Evolutionary conservation across 2,888 invertebrate genomes (phyloP).

Genomic region (Megamerina dolium): DNA sequence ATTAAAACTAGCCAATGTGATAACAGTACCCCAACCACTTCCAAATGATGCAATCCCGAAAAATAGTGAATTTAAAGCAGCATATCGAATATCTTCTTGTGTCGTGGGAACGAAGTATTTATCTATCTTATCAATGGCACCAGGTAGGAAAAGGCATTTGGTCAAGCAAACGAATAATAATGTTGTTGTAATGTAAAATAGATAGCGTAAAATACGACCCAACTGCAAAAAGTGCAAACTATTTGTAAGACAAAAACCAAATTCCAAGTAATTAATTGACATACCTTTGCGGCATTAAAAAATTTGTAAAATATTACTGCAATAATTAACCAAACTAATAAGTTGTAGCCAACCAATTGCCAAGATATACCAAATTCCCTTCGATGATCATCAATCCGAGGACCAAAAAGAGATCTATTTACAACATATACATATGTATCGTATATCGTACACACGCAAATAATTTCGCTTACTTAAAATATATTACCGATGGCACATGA

Average conservation of each 20-base stretch:
- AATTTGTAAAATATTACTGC: background rate
- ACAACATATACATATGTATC: no score
- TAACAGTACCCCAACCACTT: slow-evolving; percentile 74
- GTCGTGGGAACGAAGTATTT: slow-evolving; percentile 14
- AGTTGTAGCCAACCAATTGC: background rate
- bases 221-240: slow-evolving; percentile 19
- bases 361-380: background rate
- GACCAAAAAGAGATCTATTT: background rate
- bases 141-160: slow-evolving; percentile 32
- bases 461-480: background rate
- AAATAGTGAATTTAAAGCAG: slow-evolving; percentile 16
- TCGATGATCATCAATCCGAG: background rate
- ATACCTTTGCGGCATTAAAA: background rate
- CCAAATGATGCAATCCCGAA: slow-evolving; percentile 68
- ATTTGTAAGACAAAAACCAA: no score
- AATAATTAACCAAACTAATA: no score
- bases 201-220: slow-evolving; percentile 29
- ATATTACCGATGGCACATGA: background rate
- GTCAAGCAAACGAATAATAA: slow-evolving; percentile 26
- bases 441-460: no score
- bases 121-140: slow-evolving; percentile 20
- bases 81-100: slow-evolving; percentile 4
- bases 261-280: no score
- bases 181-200: slow-evolving; percentile 20
- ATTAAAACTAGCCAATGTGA: slow-evolving; percentile 78